These are phyloP conservation scores for Oophaga pumilio DNA, from an alignment of 2,113 vertebrate genomes.

Conservation along the genomic window DNA sequence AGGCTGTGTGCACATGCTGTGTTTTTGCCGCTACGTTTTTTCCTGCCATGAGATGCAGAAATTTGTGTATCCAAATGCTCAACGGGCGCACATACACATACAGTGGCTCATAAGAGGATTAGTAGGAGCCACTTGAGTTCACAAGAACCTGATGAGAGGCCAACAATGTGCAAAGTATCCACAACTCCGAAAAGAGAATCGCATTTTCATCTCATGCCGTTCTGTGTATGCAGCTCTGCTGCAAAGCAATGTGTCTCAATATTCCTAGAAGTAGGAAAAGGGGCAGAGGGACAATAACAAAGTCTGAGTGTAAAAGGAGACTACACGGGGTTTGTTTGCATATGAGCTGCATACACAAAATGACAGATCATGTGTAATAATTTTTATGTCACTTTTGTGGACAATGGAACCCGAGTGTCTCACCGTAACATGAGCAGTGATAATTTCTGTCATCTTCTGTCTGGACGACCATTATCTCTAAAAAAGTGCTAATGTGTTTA, in stretches of 20 bases:
- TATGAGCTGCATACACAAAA: neutral
- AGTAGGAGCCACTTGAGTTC: neutral
- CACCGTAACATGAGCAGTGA: neutral
- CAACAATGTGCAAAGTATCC: neutral
- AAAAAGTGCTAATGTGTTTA: conserved; percentile 14
- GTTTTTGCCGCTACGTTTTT: too few relatives aligned
- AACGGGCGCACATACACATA: too few relatives aligned
- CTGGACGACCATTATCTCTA: neutral
- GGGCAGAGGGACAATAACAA: too few relatives aligned
- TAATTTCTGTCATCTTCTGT: neutral
- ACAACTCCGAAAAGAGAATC: neutral
- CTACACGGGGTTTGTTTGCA: neutral
- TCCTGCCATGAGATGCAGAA: too few relatives aligned
- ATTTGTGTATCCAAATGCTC: too few relatives aligned
- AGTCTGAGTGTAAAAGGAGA: too few relatives aligned
- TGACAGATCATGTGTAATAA: neutral
- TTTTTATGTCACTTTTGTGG: neutral
- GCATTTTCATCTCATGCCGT: neutral
- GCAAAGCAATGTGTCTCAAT: neutral
- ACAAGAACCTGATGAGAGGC: neutral
- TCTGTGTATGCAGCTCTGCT: neutral
- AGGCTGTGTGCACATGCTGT: too few relatives aligned
- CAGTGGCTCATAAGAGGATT: neutral
- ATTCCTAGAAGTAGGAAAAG: too few relatives aligned
- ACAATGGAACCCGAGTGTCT: neutral